Evolutionary conservation across 2,888 invertebrate species (phyloP).

Genomic region (Habrosyne pyritoides): DNA sequence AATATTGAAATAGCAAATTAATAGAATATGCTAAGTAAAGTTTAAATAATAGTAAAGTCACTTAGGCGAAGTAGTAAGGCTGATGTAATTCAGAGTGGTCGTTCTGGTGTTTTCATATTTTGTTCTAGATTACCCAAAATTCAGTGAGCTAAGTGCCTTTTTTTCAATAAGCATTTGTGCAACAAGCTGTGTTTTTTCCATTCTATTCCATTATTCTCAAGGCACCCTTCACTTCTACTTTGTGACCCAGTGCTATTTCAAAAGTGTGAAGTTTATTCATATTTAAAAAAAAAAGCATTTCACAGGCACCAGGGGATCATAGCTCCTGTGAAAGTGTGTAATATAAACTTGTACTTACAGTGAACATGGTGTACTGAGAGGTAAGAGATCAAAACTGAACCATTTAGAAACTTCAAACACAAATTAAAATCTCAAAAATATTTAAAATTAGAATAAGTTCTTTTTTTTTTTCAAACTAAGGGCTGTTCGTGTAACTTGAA

Average conservation of each 20-base stretch:
- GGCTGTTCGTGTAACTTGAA: constrained; percentile 20
- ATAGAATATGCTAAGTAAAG: not conserved
- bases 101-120: not conserved
- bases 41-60: not conserved
- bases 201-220: not conserved
- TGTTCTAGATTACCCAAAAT: too few species aligned
- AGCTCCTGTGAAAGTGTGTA: constrained; percentile 22
- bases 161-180: not conserved
- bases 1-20: not conserved
- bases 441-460: constrained; percentile 12
- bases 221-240: not conserved
- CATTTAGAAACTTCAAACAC: not conserved
- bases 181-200: not conserved
- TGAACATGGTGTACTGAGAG: constrained; percentile 26
- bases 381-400: constrained; percentile 8
- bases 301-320: constrained; percentile 26
- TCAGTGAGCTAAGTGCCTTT: not conserved
- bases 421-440: constrained; percentile 13
- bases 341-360: constrained; percentile 13
- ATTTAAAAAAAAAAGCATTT: constrained; percentile 29
- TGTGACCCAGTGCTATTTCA: not conserved
- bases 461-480: too few species aligned
- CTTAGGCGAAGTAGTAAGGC: not conserved
- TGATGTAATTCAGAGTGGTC: not conserved
- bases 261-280: not conserved